phyloP scores from a whole-genome alignment of 2,113 vertebrate genomes.

The Catharus minimus region DNA sequence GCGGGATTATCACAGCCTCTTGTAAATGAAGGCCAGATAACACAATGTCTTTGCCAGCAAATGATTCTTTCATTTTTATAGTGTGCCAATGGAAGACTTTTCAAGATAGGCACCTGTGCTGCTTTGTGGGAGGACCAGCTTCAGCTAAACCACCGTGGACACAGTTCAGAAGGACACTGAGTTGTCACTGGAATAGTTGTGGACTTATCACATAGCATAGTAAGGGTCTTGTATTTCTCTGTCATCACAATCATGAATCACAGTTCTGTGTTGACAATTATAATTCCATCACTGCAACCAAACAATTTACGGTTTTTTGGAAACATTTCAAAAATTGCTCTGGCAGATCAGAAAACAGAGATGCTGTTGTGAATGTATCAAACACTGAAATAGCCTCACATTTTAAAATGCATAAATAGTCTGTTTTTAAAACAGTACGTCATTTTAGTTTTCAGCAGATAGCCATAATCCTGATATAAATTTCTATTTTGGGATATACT shows the following conservation, averaged over 20 bases:
- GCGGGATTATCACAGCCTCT: not conserved
- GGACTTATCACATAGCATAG: not conserved
- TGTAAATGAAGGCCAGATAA: not conserved
- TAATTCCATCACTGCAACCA: not conserved
- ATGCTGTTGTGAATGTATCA: not conserved
- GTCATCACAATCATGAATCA: not conserved
- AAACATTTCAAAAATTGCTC: not conserved
- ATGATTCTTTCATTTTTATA: not conserved
- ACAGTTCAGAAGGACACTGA: not conserved
- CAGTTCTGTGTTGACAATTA: not conserved
- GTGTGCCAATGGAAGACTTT: not conserved
- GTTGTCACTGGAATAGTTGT: not conserved
- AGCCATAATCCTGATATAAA: not conserved
- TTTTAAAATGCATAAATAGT: not conserved
- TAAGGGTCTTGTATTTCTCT: not conserved
- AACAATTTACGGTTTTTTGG: not conserved
- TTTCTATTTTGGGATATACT: not conserved
- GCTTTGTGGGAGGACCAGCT: not conserved
- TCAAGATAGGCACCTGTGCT: not conserved
- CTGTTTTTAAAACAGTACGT: not conserved
- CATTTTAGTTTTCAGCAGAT: not conserved
- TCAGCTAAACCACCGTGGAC: not conserved
- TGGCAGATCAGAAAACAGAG: not conserved
- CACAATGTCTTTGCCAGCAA: not conserved
- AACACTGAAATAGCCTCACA: not conserved